These are phyloP conservation scores for Manis pentadactyla DNA, from an alignment of 2,797 vertebrate species.

Conservation along the genomic window DNA sequence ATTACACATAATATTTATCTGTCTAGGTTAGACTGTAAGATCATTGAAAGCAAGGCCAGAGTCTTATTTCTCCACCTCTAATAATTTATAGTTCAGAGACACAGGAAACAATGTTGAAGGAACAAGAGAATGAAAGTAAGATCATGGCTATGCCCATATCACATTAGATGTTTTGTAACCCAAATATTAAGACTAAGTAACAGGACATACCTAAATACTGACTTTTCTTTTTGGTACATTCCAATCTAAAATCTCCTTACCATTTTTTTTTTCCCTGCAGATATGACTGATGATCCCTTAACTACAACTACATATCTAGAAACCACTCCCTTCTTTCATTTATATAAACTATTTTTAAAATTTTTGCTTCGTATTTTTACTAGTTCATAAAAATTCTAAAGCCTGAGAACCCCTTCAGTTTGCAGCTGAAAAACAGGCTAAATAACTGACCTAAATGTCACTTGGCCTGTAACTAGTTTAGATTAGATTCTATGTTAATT, in stretches of 20 bases:
- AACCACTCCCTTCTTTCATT: conserved; percentile 6
- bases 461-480: neutral
- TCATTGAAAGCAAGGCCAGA: neutral
- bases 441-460: conserved; percentile 1
- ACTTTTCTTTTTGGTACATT: conserved; percentile 36
- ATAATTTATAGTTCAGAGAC: neutral
- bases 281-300: neutral
- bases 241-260: neutral
- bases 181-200: conserved; percentile 45
- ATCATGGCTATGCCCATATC: neutral
- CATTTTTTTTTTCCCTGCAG: neutral
- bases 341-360: neutral
- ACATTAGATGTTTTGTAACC: conserved; percentile 20
- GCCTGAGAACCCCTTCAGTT: neutral
- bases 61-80: neutral
- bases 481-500: conserved; percentile 2
- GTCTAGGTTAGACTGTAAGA: conserved; percentile 16
- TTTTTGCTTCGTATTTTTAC: neutral
- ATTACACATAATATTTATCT: neutral
- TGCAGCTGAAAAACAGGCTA: conserved; percentile 18
- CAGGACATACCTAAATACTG: neutral
- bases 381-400: conserved; percentile 23
- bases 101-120: neutral
- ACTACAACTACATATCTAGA: neutral
- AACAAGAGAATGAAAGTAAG: conserved; percentile 40